Evolutionary conservation across 1,140 invertebrate species (phyloP).

Genomic region (Drosophila athabasca): DNA sequence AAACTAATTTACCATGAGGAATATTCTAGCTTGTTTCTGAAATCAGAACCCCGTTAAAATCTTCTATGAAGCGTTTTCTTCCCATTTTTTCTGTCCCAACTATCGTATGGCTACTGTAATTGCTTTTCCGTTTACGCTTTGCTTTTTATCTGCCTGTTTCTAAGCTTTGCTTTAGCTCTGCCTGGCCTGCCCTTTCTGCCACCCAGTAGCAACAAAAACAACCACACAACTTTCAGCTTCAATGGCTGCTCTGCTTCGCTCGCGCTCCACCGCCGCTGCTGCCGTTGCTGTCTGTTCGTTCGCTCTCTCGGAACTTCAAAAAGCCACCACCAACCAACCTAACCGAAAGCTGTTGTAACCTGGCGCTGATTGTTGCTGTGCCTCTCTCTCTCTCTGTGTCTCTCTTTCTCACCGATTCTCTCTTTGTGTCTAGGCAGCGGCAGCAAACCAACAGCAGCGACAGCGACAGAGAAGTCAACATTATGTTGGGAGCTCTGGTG

Average conservation of each 20-base stretch:
- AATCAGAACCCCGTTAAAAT: no score
- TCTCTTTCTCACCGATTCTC: conserved; percentile 2
- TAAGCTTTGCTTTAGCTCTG: conserved; percentile 49
- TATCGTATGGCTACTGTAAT: no score
- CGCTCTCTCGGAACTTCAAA: conserved; percentile 55
- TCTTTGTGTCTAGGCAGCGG: conserved; percentile 33
- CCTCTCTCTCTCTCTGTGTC: conserved; percentile 22
- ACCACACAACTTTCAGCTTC: conserved; percentile 48
- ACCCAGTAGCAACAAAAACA: conserved; percentile 27
- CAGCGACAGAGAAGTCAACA: conserved; percentile 57
- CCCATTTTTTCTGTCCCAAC: no score
- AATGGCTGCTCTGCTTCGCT: not conserved
- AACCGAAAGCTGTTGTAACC: conserved; percentile 70
- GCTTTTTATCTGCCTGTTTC: conserved; percentile 15
- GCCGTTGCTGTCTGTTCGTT: not conserved
- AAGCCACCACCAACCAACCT: conserved; percentile 18
- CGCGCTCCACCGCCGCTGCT: conserved; percentile 6
- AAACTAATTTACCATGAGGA: no score
- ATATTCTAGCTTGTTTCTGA: no score
- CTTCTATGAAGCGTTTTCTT: no score
- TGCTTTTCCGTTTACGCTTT: conserved; percentile 2
- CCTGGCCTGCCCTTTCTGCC: conserved; percentile 37
- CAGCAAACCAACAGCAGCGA: conserved; percentile 46
- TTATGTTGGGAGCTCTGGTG: conserved; percentile 78
- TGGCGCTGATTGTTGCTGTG: conserved; percentile 34